phyloP scores from a whole-genome alignment of 2,888 invertebrate species.

The Iselma pallidipennis region DNA sequence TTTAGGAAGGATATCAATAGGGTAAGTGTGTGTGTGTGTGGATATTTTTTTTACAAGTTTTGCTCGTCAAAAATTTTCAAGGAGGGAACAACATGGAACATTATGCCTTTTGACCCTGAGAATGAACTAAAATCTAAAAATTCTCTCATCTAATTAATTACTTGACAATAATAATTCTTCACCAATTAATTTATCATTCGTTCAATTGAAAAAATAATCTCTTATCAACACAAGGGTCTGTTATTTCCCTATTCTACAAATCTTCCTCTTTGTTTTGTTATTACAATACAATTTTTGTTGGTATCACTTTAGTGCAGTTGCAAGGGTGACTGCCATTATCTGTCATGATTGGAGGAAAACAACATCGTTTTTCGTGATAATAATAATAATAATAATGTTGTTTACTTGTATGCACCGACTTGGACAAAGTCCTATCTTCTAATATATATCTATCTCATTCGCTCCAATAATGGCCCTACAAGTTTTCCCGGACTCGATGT shows the following conservation, averaged over 20 bases:
- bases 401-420: slow-evolving; percentile 1
- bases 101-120: slow-evolving; percentile 49
- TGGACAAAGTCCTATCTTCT: background rate
- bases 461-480: background rate
- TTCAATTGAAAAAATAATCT: slow-evolving; percentile 16
- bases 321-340: slow-evolving; percentile 9
- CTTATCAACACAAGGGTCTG: slow-evolving; percentile 14
- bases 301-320: slow-evolving; percentile 1
- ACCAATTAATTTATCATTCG: slow-evolving; percentile 20
- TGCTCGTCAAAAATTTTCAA: slow-evolving; percentile 2
- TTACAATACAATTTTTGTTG: too few relatives aligned
- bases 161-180: slow-evolving; percentile 28
- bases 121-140: slow-evolving; percentile 40
- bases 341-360: background rate
- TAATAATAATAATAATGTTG: slow-evolving; percentile 4
- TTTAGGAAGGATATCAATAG: slow-evolving; percentile 25
- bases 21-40: slow-evolving; percentile 19
- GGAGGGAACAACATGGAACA: slow-evolving; percentile 35
- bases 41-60: slow-evolving; percentile 4
- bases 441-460: background rate
- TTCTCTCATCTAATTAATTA: slow-evolving; percentile 28
- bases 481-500: slow-evolving; percentile 12
- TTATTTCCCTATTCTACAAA: slow-evolving; percentile 22
- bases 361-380: background rate
- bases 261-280: background rate